phyloP scores from a whole-genome alignment of 2,797 vertebrate species.

The Melanogrammus aeglefinus region DNA sequence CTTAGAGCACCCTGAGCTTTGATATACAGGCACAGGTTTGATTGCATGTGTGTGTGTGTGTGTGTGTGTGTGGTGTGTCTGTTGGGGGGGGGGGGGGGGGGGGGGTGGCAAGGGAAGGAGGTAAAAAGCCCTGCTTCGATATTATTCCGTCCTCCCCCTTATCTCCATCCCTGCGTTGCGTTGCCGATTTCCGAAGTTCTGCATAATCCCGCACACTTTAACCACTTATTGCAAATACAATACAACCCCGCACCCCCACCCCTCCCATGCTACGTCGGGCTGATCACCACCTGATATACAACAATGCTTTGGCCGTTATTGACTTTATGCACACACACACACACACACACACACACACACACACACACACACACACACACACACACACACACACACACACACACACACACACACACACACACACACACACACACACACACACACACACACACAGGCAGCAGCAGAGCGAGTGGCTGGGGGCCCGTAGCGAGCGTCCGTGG shows the following conservation, averaged over 20 bases:
- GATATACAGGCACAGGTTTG: neutral
- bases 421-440: constrained; percentile 12
- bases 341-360: constrained; percentile 6
- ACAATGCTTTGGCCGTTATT: neutral
- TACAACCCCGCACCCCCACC: neutral
- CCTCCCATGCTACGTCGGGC: neutral
- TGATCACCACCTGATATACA: neutral
- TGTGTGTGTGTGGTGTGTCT: constrained; percentile 8
- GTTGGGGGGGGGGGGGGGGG: too few relatives aligned
- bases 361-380: constrained; percentile 5
- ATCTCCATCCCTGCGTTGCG: neutral
- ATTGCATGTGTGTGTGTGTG: constrained; percentile 2
- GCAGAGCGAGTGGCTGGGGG: neutral
- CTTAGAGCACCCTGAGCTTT: neutral
- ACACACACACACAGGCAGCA: neutral
- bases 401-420: constrained; percentile 5
- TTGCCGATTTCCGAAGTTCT: neutral
- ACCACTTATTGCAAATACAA: constrained; percentile 6
- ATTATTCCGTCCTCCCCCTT: neutral
- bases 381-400: neutral
- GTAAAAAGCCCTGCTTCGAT: neutral
- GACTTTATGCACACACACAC: constrained; percentile 3
- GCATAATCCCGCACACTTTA: neutral
- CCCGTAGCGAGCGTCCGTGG: neutral
- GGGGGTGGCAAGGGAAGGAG: too few relatives aligned